Percentiles rank a stretch among this genome's conserved stretches.
These are phyloP conservation scores for Pentalonia nigronervosa DNA, from an alignment of 1,140 invertebrate species.

Conservation along the genomic window DNA sequence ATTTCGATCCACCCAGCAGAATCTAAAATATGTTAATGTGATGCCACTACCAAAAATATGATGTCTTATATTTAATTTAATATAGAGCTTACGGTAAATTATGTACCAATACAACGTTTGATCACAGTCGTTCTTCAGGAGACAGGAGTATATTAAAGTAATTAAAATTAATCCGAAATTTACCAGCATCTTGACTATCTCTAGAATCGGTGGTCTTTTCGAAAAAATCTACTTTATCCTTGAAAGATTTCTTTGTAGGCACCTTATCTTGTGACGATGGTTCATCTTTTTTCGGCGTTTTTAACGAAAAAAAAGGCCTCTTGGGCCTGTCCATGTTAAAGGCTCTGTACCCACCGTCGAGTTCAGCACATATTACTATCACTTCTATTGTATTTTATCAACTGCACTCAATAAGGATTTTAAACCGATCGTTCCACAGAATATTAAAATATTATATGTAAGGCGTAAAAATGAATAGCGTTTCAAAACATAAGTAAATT, in stretches of 20 bases:
- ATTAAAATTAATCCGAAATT: slow-evolving; percentile 23
- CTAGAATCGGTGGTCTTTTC: neutral
- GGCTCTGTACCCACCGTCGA: neutral
- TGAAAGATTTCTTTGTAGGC: slow-evolving; percentile 21
- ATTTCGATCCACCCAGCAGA: neutral
- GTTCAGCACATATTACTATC: neutral
- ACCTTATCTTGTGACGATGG: neutral
- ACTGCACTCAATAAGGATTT: neutral
- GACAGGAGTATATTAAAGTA: neutral
- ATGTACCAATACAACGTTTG: neutral
- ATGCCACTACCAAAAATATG: neutral
- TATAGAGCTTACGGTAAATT: neutral
- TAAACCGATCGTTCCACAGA: neutral
- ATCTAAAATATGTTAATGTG: neutral
- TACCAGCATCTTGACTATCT: slow-evolving; percentile 9
- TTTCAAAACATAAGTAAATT: neutral
- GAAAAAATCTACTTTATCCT: slow-evolving; percentile 23
- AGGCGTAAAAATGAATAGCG: neutral
- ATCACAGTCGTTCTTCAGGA: slow-evolving; percentile 21
- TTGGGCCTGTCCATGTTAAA: slow-evolving; percentile 45
- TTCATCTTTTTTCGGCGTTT: neutral
- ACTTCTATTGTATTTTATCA: neutral
- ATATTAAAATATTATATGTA: neutral
- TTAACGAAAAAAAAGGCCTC: neutral
- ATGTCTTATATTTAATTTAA: neutral